Evolutionary conservation across 1,140 invertebrate genomes (phyloP), one percentile per base, ranked within the genome.

Genomic region (Acromyrmex charruanus): DNA sequence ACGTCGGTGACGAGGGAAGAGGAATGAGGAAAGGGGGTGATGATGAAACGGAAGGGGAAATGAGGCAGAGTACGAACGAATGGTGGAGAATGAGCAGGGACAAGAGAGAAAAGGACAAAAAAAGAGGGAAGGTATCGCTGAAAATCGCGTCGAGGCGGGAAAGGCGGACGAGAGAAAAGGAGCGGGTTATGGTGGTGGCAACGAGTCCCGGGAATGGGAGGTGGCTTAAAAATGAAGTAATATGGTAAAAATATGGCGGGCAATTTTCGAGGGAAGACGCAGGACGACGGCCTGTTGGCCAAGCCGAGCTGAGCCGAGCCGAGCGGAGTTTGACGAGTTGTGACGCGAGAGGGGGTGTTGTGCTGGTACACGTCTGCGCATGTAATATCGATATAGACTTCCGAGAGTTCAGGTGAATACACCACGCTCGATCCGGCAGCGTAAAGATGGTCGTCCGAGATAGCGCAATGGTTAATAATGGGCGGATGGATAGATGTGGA

Each of bases 401-500:
- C 35, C 31, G 81, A 61, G 28, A 75, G 65, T 77, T 79, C 58
- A 35, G 14, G 14, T 10, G 87, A 74, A 87, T 87, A 91, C 88
- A 89, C 85, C 87, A 91, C 81, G 65, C 87, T 85, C 89, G 90
- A 91, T 92, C 80, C 90, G 88, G 77, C 92, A 88, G 90, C 91
- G 92, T 93, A 93, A 92, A 93, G 92, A 93, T 92, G 91, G 91
- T 93, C 91, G 90, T 91, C 87, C 91, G 66, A 92, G 92, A 93
- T 93, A 93, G 91, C 79, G 77, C 77, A 86, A 86, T 93, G 92
- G 92, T 93, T 93, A 93, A 93, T 93, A 92, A 92, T 91, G 91
- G 89, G 87, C 89, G 89, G 88, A 87, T 74, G 88, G 92, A 93
- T 90, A 91, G 87, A 90, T 88, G 87, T 61, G 85, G 77, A 75